Evolutionary conservation across 2,888 invertebrate species (phyloP).

Genomic region (Bibio marci): DNA sequence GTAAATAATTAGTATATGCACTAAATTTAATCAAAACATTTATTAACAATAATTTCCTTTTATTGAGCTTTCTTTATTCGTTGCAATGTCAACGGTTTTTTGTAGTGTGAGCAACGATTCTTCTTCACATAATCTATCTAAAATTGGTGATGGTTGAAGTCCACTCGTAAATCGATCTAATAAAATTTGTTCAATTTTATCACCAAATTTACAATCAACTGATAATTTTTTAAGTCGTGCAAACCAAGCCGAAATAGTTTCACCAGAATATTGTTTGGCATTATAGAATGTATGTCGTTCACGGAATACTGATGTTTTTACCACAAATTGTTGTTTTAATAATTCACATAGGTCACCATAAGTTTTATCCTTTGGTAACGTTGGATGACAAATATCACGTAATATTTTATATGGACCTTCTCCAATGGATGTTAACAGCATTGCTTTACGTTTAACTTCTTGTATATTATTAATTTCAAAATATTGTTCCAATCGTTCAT

Average conservation of each 20-base stretch:
- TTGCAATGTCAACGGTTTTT: conserved; percentile 5
- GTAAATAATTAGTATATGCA: no score
- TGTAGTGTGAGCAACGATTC: conserved; percentile 3
- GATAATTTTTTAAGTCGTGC: conserved; percentile 11
- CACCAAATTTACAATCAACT: conserved; percentile 13
- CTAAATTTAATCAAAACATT: no score
- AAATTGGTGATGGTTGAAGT: conserved; percentile 1
- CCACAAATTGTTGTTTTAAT: conserved; percentile 9
- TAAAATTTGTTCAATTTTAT: conserved; percentile 3
- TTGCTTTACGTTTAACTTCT: conserved; percentile 10
- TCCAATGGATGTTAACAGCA: conserved; percentile 11
- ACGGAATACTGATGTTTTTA: conserved; percentile 9
- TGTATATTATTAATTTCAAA: conserved; percentile 10
- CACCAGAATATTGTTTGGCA: conserved; percentile 9
- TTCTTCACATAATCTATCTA: conserved; percentile 7
- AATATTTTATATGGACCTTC: conserved; percentile 11
- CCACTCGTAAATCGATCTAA: conserved; percentile 6
- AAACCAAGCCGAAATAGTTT: conserved; percentile 11
- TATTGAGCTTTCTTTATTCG: conserved; percentile 4
- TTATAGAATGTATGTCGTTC: conserved; percentile 12
- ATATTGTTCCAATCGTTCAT: conserved; percentile 12
- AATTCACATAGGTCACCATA: conserved; percentile 9
- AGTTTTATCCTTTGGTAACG: conserved; percentile 11
- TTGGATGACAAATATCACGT: conserved; percentile 12
- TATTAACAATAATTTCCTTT: background rate